Evolutionary conservation across 2,888 invertebrate genomes (phyloP).

Genomic region (Campoplex nolae): DNA sequence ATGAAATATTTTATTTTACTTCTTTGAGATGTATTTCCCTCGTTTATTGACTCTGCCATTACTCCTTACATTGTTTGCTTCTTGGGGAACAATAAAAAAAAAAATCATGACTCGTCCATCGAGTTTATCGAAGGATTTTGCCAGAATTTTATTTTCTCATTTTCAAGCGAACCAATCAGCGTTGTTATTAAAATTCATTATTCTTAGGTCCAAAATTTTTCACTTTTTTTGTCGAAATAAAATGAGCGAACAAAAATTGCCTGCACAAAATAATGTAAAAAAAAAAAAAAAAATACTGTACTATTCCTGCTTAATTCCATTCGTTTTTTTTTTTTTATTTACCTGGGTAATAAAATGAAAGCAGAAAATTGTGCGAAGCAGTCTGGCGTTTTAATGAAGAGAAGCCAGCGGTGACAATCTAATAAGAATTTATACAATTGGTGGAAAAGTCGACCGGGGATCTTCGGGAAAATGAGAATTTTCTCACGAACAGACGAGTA

Average conservation of each 20-base stretch:
- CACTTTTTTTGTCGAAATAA: background rate
- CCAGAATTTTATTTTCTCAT: background rate
- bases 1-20: slow-evolving; percentile 79
- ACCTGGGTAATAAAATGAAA: slow-evolving; percentile 57
- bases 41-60: slow-evolving; percentile 34
- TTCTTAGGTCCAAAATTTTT: background rate
- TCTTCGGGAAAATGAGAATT: slow-evolving; percentile 74
- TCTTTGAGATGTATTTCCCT: slow-evolving; percentile 34
- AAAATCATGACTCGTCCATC: background rate
- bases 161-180: background rate
- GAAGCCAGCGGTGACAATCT: slow-evolving; percentile 72
- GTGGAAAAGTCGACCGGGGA: slow-evolving; percentile 6
- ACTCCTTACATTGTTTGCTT: background rate
- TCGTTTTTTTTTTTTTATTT: background rate
- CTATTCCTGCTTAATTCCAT: slow-evolving; percentile 8
- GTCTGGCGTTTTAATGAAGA: slow-evolving; percentile 78
- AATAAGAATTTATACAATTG: slow-evolving; percentile 72
- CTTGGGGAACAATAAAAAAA: background rate
- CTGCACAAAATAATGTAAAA: background rate
- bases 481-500: slow-evolving; percentile 50
- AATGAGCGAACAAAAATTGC: background rate
- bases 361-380: slow-evolving; percentile 27
- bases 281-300: background rate
- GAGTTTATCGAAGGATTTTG: background rate
- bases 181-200: background rate